phyloP scores from a whole-genome alignment of 2,113 vertebrate genomes.

The Apistogramma diplotaenia region DNA sequence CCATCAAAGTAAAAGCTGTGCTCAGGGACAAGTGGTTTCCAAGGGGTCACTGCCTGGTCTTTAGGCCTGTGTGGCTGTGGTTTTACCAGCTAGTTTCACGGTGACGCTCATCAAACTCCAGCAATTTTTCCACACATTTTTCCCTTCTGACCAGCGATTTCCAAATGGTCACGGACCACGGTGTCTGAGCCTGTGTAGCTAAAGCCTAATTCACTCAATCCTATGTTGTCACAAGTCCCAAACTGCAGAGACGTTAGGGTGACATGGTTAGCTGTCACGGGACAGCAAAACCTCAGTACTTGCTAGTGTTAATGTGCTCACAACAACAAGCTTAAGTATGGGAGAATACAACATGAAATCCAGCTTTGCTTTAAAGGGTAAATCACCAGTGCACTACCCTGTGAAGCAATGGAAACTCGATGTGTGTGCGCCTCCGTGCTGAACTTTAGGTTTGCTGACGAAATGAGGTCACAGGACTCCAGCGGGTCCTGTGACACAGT shows the following conservation, averaged over 20 bases:
- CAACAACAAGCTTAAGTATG: neutral
- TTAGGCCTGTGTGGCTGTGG: neutral
- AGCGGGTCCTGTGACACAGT: conserved; percentile 21
- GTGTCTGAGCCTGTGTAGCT: neutral
- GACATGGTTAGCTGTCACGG: neutral
- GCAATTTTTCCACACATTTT: neutral
- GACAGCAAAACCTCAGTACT: neutral
- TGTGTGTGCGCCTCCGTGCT: neutral
- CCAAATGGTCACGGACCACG: neutral
- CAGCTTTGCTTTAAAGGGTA: neutral
- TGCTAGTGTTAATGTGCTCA: neutral
- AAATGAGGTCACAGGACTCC: conserved; percentile 39
- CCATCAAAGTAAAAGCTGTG: too few relatives aligned
- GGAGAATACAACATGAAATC: neutral
- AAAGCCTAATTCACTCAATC: neutral
- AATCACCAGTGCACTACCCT: neutral
- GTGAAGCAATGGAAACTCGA: neutral
- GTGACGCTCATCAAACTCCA: too few relatives aligned
- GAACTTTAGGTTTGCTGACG: conserved; percentile 20
- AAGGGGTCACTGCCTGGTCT: neutral
- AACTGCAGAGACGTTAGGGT: neutral
- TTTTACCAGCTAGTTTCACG: too few relatives aligned
- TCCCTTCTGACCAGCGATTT: neutral
- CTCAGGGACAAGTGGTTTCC: neutral
- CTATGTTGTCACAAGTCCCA: neutral